Conservation (phyloP, 2,888 invertebrate genomes). For the Ennomos fuscantarius region DNA sequence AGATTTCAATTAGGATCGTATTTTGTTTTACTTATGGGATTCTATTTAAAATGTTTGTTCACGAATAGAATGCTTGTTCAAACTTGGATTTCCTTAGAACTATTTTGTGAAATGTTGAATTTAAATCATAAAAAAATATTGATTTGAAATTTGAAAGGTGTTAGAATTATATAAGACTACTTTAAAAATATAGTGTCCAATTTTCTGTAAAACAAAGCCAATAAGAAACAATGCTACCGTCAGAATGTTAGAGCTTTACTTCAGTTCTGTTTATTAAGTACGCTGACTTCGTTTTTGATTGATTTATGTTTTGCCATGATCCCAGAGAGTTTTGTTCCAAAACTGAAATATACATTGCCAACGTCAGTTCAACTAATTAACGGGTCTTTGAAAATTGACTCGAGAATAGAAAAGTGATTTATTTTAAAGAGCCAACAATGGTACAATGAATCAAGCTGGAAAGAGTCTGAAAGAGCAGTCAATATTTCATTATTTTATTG, state of each 20-base stretch:
- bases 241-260: slow-evolving; percentile 45
- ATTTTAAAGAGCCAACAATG: slow-evolving; percentile 16
- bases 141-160: background rate
- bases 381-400: slow-evolving; percentile 39
- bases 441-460: background rate
- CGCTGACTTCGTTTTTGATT: slow-evolving; percentile 29
- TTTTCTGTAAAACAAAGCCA: background rate
- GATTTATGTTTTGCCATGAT: slow-evolving; percentile 55
- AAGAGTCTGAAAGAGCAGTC: too few species aligned
- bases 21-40: slow-evolving; percentile 41
- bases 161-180: too few species aligned
- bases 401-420: slow-evolving; percentile 50
- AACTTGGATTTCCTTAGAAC: slow-evolving; percentile 5
- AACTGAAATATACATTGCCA: slow-evolving; percentile 43
- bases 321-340: slow-evolving; percentile 32
- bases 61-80: slow-evolving; percentile 26
- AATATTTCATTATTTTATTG: too few species aligned
- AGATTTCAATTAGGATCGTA: slow-evolving; percentile 38
- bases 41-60: slow-evolving; percentile 50
- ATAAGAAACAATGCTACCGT: slow-evolving; percentile 29
- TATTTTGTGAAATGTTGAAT: slow-evolving; percentile 4
- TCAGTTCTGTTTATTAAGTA: slow-evolving; percentile 4
- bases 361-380: slow-evolving; percentile 49
- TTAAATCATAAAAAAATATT: slow-evolving; percentile 6
- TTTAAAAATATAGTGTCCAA: background rate